Conservation (phyloP, 2,888 invertebrate species). For the Cyrtodaria siliqua region DNA sequence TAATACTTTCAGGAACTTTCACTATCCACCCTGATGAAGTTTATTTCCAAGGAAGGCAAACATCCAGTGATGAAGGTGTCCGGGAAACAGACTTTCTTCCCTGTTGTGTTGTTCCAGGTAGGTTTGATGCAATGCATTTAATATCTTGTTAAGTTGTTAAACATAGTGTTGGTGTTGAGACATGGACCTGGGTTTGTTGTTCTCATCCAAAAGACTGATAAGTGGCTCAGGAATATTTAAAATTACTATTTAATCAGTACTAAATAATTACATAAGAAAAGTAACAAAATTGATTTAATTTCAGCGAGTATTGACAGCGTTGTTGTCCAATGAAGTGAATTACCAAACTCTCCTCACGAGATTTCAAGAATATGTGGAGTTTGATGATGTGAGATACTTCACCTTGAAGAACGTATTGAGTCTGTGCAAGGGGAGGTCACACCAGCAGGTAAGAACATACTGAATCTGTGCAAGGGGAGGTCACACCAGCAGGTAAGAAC, state of each 20-base stretch:
- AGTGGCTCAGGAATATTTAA: no score
- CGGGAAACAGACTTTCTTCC: slow-evolving; percentile 89
- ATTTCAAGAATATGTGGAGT: slow-evolving; percentile 92
- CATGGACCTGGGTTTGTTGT: no score
- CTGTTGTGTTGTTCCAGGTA: slow-evolving; percentile 87
- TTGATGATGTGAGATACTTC: slow-evolving; percentile 92
- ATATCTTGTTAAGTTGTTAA: no score
- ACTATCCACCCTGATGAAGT: slow-evolving; percentile 91
- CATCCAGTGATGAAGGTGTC: slow-evolving; percentile 88
- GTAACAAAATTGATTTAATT: no score
- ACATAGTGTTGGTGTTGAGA: no score
- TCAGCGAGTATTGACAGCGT: slow-evolving; percentile 89
- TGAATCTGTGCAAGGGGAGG: no score
- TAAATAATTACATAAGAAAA: no score
- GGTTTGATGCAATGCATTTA: slow-evolving; percentile 44
- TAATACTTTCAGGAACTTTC: slow-evolving; percentile 88
- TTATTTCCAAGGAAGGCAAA: slow-evolving; percentile 91
- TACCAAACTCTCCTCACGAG: slow-evolving; percentile 89
- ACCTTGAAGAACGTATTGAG: slow-evolving; percentile 89
- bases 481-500: no score
- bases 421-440: not conserved
- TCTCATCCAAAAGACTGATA: no score
- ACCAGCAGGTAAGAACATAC: slow-evolving; percentile 24
- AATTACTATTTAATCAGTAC: no score
- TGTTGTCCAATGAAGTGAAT: slow-evolving; percentile 89